phyloP scores from a whole-genome alignment of 2,797 vertebrate genomes.

The Lates japonicus region DNA sequence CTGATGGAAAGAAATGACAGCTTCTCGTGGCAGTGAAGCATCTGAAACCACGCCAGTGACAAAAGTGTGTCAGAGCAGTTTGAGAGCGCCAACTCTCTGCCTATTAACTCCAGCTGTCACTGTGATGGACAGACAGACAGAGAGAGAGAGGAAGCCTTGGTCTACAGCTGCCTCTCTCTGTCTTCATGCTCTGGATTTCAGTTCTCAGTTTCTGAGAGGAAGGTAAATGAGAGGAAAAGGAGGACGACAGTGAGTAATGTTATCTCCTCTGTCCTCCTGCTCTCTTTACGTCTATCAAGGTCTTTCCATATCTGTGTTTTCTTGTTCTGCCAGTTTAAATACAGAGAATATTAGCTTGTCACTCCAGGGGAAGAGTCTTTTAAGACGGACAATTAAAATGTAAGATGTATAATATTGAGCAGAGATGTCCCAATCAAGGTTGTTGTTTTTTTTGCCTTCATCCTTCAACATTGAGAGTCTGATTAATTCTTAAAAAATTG shows the following conservation, averaged over 20 bases:
- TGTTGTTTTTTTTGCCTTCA: too few species aligned
- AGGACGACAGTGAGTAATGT: slow-evolving; percentile 9
- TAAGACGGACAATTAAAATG: too few species aligned
- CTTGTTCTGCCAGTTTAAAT: neutral
- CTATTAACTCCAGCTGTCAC: neutral
- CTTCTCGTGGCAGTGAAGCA: neutral
- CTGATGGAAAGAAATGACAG: too few species aligned
- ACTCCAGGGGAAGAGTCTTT: too few species aligned
- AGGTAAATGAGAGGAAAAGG: neutral
- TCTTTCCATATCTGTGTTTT: neutral
- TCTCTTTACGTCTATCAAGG: neutral
- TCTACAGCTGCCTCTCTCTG: neutral
- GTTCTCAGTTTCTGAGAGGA: neutral
- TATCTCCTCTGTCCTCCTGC: neutral
- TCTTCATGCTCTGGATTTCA: neutral
- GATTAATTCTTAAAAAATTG: too few species aligned
- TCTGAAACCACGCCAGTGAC: neutral
- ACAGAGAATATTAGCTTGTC: too few species aligned
- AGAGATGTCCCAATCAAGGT: too few species aligned
- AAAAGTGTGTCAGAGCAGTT: neutral
- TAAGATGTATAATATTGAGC: too few species aligned
- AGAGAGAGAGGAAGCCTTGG: neutral
- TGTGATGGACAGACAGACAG: neutral
- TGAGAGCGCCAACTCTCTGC: neutral
- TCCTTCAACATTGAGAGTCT: too few species aligned